phyloP scores from a whole-genome alignment of 2,113 vertebrate genomes.

The Raja brachyura region DNA sequence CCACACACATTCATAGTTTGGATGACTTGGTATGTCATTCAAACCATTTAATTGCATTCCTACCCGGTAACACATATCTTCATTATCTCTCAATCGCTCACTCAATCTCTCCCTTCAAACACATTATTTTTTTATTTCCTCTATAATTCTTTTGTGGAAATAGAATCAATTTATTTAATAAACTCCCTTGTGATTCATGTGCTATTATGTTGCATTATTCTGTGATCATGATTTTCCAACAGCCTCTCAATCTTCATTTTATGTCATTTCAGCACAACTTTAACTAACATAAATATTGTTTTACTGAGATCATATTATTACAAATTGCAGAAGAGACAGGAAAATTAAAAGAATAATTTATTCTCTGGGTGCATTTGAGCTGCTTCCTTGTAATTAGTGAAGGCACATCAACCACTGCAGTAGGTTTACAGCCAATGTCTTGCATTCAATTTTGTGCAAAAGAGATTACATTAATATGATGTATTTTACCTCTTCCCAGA shows the following conservation, averaged over 20 bases:
- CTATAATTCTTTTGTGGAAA: constrained; percentile 13
- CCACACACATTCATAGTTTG: neutral
- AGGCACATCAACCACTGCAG: neutral
- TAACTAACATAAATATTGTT: constrained; percentile 6
- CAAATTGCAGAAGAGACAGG: neutral
- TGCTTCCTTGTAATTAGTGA: neutral
- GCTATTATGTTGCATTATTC: neutral
- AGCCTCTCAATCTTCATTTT: constrained; percentile 25
- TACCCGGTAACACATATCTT: neutral
- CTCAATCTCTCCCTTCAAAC: neutral
- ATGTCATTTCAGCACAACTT: neutral
- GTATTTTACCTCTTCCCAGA: too few relatives aligned
- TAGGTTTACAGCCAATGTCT: neutral
- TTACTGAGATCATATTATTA: neutral
- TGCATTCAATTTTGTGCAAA: neutral
- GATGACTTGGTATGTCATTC: neutral
- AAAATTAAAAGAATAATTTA: neutral
- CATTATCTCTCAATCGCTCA: neutral
- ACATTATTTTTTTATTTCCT: neutral
- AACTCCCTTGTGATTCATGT: neutral
- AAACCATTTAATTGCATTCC: neutral
- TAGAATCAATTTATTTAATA: constrained; percentile 16
- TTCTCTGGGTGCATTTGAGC: neutral
- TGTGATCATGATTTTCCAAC: neutral
- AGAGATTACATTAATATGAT: too few relatives aligned